These are phyloP conservation scores for Pelmatolapia mariae DNA, from an alignment of 2,113 vertebrate genomes.

Conservation along the genomic window DNA sequence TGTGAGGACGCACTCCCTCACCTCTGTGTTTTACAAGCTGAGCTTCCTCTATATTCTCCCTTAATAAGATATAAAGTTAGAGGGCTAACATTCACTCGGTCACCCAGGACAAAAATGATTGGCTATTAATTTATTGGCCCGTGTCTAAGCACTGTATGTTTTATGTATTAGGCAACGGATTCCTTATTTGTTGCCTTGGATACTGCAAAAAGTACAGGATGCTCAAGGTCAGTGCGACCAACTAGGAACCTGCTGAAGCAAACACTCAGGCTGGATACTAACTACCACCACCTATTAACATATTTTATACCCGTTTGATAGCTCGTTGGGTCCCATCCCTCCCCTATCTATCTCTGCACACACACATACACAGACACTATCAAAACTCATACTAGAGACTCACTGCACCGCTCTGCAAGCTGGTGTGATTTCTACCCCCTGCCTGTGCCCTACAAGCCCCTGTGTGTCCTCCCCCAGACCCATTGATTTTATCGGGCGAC, in stretches of 20 bases:
- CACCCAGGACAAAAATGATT: constrained; percentile 50
- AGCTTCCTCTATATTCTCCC: not conserved
- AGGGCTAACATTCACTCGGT: constrained; percentile 17
- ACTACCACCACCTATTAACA: not conserved
- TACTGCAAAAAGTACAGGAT: not conserved
- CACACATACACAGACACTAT: not conserved
- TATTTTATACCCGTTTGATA: not conserved
- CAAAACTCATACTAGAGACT: not conserved
- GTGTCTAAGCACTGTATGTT: not conserved
- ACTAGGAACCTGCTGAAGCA: not conserved
- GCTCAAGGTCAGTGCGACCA: not conserved
- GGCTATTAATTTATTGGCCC: constrained; percentile 44
- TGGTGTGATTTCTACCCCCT: not conserved
- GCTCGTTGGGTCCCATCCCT: not conserved
- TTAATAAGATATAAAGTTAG: constrained; percentile 48
- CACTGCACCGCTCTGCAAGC: not conserved
- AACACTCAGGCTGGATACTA: not conserved
- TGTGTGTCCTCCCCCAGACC: constrained; percentile 49
- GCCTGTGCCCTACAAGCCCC: constrained; percentile 15
- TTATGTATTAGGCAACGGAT: constrained; percentile 13
- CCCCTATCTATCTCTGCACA: not conserved
- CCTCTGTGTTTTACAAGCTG: constrained; percentile 43
- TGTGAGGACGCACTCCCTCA: constrained; percentile 6
- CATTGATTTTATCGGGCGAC: constrained; percentile 66
- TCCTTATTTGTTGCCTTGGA: constrained; percentile 35